These are phyloP conservation scores for Sus cebifrons DNA, from an alignment of 2,797 vertebrate genomes.

Conservation along the genomic window DNA sequence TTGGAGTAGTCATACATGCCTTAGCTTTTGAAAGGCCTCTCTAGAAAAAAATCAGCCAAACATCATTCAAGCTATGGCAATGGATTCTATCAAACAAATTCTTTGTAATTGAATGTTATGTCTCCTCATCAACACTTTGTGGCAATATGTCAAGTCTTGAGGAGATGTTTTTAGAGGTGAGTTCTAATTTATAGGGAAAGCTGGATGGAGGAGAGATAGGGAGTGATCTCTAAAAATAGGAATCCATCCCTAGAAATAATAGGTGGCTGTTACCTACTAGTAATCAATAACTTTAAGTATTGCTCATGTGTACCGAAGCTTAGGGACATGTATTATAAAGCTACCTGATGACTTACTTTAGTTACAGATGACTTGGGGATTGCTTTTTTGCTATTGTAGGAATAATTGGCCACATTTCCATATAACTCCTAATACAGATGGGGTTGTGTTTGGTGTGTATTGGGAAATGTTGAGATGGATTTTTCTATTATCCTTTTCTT, in stretches of 20 bases:
- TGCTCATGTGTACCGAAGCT: background rate
- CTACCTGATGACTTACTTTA: background rate
- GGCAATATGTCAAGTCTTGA: background rate
- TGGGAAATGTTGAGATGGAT: background rate
- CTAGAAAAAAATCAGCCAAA: background rate
- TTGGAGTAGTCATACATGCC: background rate
- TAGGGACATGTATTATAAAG: background rate
- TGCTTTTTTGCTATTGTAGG: background rate
- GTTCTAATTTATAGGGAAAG: background rate
- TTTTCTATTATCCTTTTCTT: background rate
- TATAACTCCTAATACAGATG: background rate
- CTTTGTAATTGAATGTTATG: background rate
- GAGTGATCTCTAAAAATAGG: background rate
- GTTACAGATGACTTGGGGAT: background rate
- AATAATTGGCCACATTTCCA: background rate
- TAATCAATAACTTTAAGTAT: background rate
- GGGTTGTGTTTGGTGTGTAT: background rate
- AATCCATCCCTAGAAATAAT: background rate
- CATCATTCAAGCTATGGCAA: background rate
- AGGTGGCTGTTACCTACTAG: background rate
- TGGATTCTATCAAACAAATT: background rate
- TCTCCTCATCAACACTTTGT: background rate
- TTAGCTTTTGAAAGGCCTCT: background rate
- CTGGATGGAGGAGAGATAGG: background rate
- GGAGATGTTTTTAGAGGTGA: background rate